A percentile compares a stretch with the other conserved stretches of the same genome.
These are phyloP conservation scores for Bombyx huttoni DNA, from an alignment of 2,888 invertebrate genomes.

Conservation along the genomic window DNA sequence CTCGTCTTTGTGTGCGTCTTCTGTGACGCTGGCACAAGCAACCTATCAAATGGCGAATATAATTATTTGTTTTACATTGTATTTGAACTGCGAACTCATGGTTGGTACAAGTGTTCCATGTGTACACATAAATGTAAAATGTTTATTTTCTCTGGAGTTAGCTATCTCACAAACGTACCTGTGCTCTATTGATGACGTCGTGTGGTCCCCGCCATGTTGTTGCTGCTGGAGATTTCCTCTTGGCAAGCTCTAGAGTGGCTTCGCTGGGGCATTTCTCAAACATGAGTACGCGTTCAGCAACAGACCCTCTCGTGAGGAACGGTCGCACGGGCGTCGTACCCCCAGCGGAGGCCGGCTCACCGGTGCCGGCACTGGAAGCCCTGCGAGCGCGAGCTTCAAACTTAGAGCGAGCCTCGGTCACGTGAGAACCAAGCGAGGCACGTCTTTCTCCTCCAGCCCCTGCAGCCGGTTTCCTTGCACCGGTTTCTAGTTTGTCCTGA, in stretches of 20 bases:
- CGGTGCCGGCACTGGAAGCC: constrained; percentile 56
- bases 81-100: constrained; percentile 5
- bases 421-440: constrained; percentile 61
- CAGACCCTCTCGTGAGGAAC: constrained; percentile 90
- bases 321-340: constrained; percentile 79
- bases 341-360: constrained; percentile 37
- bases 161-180: constrained; percentile 29
- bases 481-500: constrained; percentile 70
- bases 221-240: constrained; percentile 72
- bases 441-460: constrained; percentile 57
- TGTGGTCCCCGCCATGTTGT: constrained; percentile 72
- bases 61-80: constrained; percentile 13
- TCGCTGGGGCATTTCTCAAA: constrained; percentile 93
- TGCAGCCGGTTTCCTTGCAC: constrained; percentile 54
- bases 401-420: constrained; percentile 64
- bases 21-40: constrained; percentile 11
- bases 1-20: constrained; percentile 8
- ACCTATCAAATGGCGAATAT: constrained; percentile 14
- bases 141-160: constrained; percentile 2
- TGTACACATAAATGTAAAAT: neutral
- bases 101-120: neutral
- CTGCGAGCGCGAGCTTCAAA: constrained; percentile 65
- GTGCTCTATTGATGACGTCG: constrained; percentile 69
- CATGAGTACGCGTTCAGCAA: constrained; percentile 90
- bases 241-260: constrained; percentile 75